Base-by-base conservation (phyloP, 2,797 vertebrate genomes). In the Corythornis leucogaster region DNA sequence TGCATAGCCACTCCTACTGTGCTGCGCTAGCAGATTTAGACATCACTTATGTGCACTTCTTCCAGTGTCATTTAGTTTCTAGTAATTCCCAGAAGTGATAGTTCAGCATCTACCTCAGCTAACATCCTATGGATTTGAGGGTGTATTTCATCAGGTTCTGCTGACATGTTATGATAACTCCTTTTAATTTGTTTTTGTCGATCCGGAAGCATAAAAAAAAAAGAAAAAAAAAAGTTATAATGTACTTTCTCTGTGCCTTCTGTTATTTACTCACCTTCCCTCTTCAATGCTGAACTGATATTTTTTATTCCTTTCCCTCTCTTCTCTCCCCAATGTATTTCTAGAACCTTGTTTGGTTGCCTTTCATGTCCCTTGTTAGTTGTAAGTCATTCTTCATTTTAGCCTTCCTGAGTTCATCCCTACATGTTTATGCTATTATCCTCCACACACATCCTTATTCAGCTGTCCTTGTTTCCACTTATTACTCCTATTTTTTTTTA, bases 341-440 rank as follows among this genome's bases (percentile, higher is more conserved):
- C 92, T 90, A 87, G 84, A 95, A 54, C 33, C 5, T n/a, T 82
- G 61, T 53, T 62, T 90, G 46, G 50, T 82, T 94, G 68, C 38
- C 46, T 87, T 90, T 87, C 42, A 43, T 64, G 68, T 93, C 63
- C 68, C 84, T 89, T 89, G 86, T 42, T 64, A 71, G 61, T 77
- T 90, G 57, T 80, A 90, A 89, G 58, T 89, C 64, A 94, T 89
- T 95, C 82, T 92, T 71, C 81, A 71, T 95, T 95, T 92, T 69
- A 92, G 76, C 43, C 55, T 93, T 92, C 73, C 79, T 68, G 81
- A 89, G 33, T 77, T 92, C 91, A 82, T 90, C 61, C 40, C 40
- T 82, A 63, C 79, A 53, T 80, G 45, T 61, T 80, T 85, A 54
- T 77, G 67, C 64, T 94, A 70, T 90, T 93, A 93, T 83, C 46